Evolutionary conservation across 2,888 invertebrate species (phyloP).

Genomic region (Calameuta idolon): DNA sequence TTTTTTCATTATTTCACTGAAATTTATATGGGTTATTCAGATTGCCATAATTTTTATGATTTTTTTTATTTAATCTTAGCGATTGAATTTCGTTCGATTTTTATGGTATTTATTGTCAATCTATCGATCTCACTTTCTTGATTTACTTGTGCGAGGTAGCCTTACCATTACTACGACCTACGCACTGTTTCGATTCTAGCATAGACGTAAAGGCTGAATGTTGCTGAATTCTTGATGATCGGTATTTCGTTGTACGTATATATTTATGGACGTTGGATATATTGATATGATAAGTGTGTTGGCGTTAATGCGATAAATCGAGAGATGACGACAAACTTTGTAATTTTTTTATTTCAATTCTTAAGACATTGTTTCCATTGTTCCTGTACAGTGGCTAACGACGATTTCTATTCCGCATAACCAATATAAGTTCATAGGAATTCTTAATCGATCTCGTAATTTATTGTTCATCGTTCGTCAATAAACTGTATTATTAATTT

Average conservation of each 20-base stretch:
- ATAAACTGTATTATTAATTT: neutral
- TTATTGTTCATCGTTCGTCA: neutral
- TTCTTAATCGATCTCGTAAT: neutral
- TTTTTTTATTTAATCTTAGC: neutral
- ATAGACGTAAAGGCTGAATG: neutral
- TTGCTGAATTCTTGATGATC: neutral
- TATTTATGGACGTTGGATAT: neutral
- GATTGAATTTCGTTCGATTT: neutral
- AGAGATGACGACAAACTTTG: neutral
- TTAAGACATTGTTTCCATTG: neutral
- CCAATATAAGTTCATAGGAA: neutral
- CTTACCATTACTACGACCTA: neutral
- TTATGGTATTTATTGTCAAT: neutral
- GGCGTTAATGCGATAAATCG: neutral
- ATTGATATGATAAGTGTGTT: neutral
- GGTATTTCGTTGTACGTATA: neutral
- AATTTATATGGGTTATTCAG: neutral
- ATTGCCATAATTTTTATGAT: neutral
- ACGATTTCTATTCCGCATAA: neutral
- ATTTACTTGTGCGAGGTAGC: neutral
- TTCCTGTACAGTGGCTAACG: neutral
- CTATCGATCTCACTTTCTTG: neutral
- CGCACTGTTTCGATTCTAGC: neutral
- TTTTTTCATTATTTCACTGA: neutral
- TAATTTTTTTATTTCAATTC: neutral